Evolutionary conservation across 2,113 vertebrate genomes (phyloP), one percentile per base, ranked within the genome.

Genomic region (Telmatochromis sp.): DNA sequence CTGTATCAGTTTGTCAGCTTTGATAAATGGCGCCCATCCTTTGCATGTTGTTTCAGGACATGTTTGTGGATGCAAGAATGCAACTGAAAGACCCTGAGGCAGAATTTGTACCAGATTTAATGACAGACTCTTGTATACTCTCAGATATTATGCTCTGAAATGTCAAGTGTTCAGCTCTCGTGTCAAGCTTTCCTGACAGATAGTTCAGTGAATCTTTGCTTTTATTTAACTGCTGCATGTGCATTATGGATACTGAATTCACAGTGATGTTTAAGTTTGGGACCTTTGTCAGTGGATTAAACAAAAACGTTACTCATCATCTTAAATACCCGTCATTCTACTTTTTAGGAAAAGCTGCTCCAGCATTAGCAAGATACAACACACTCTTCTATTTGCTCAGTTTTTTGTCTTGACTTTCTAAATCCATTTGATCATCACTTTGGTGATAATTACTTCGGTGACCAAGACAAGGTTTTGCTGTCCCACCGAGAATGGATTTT

Each of bases 21-120:
- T 54, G 9, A 50, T 23, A 50, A 21, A 13, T 17, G 5, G 40
- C 4, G 3, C 3, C 21, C 31, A 13, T 40, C 42, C 53, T 37
- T 58, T 51, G 42, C 14, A 19, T 75, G 82, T 53, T 35, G 37
- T 85, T 83, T 33, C 57, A 47, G 42, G 21, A 53, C 78, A 57
- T 79, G 53, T 60, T 87, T 87, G 81, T 11, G 28, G 73, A 80
- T n/a, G 58, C 23, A 84, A 82, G 91, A 93, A 93, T 88, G 88
- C 57, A 57, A 50, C 14, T 47, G 15, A 78, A 84, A 83, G 33
- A 57, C 58, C 55, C 26, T 2, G 5, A 75, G 81, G 79, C 51
- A 65, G 45, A 63, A 73, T 68, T 68, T 50, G 40, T 10, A 19
- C 35, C 21, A 42, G 50, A 55, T 71, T 73, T 79, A 81, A 91